Conservation (phyloP, 2,797 vertebrate genomes). For the Amniataba percoides region DNA sequence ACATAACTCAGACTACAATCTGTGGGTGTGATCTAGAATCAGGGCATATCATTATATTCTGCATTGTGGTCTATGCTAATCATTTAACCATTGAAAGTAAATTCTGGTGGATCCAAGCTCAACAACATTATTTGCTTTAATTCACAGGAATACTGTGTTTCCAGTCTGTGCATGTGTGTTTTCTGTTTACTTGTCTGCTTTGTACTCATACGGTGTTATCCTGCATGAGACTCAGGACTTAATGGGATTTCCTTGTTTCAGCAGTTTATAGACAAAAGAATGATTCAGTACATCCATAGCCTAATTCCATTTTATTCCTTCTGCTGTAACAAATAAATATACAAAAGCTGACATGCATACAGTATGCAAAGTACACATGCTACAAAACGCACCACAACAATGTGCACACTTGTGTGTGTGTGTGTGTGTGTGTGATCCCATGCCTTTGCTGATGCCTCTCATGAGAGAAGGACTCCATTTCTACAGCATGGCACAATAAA, state of each 20-base stretch:
- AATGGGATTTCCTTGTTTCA: conserved; percentile 73
- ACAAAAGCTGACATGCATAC: conserved; percentile 56
- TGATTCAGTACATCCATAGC: conserved; percentile 51
- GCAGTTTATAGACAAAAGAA: conserved; percentile 68
- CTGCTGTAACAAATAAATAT: conserved; percentile 50
- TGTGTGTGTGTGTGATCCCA: conserved; percentile 46
- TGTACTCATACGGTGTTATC: conserved; percentile 50
- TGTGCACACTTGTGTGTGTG: conserved; percentile 36
- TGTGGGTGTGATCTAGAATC: conserved; percentile 2
- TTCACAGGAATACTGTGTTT: conserved; percentile 24
- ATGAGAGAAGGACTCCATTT: conserved; percentile 51
- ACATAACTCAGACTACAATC: background rate
- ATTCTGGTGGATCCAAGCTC: background rate
- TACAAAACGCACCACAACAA: conserved; percentile 32
- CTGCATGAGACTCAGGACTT: conserved; percentile 53
- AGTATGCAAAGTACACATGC: conserved; percentile 45
- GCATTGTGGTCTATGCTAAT: background rate
- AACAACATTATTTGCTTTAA: conserved; percentile 32
- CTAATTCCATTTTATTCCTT: conserved; percentile 60
- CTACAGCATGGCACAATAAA: conserved; percentile 43
- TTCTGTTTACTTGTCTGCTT: conserved; percentile 57
- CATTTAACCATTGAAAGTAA: background rate
- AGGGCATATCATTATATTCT: conserved; percentile 17
- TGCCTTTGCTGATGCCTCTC: conserved; percentile 43
- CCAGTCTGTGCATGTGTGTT: conserved; percentile 32